phyloP scores from a whole-genome alignment of 1,140 invertebrate species.

The Drosophila setifemur region DNA sequence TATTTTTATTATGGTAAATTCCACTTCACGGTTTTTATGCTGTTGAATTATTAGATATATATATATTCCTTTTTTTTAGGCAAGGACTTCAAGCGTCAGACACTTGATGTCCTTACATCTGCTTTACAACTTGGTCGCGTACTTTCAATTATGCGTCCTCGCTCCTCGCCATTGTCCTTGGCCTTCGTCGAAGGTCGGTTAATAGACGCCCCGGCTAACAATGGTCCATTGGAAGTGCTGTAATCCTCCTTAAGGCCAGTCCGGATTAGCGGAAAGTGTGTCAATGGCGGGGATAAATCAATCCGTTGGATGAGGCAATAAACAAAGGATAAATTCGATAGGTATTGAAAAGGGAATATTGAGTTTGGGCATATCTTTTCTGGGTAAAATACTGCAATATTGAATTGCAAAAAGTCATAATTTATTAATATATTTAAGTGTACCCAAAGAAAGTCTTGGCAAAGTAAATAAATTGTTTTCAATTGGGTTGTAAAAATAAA shows the following conservation, averaged over 20 bases:
- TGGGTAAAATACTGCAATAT: too few species aligned
- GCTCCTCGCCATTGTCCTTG: conserved; percentile 66
- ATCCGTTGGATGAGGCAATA: conserved; percentile 7
- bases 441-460: too few species aligned
- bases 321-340: neutral
- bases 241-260: conserved; percentile 24
- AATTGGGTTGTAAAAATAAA: too few species aligned
- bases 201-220: conserved; percentile 42
- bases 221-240: conserved; percentile 39
- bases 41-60: too few species aligned
- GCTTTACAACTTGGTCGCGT: conserved; percentile 67
- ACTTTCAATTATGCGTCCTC: conserved; percentile 63
- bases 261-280: conserved; percentile 33
- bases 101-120: conserved; percentile 71
- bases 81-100: conserved; percentile 6
- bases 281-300: conserved; percentile 34
- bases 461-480: too few species aligned
- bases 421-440: too few species aligned
- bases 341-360: neutral
- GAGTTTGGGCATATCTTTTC: too few species aligned
- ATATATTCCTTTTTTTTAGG: conserved; percentile 1
- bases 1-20: conserved; percentile 69
- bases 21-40: conserved; percentile 30
- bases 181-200: conserved; percentile 38
- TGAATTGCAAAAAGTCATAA: too few species aligned